phyloP scores from a whole-genome alignment of 2,113 vertebrate species.

The Bujurquina vittata region DNA sequence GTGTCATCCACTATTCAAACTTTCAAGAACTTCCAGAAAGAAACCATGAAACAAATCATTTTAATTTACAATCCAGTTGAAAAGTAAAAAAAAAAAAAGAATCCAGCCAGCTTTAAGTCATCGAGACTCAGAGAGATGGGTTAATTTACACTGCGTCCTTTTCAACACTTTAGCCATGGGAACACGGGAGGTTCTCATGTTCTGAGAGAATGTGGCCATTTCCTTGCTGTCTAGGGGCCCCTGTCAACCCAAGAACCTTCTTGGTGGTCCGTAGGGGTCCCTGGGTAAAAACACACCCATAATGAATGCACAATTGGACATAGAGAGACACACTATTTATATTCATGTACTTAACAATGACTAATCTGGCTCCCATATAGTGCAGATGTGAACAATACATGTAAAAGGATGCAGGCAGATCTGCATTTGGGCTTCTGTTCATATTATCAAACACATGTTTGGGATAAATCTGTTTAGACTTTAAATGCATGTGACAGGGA shows the following conservation, averaged over 20 bases:
- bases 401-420: neutral
- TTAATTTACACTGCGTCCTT: neutral
- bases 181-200: neutral
- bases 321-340: neutral
- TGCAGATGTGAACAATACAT: neutral
- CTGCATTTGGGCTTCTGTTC: neutral
- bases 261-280: slow-evolving; percentile 9
- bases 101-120: neutral
- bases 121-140: neutral
- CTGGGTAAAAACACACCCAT: slow-evolving; percentile 10
- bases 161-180: neutral
- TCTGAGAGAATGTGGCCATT: neutral
- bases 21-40: neutral
- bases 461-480: too few species aligned
- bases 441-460: neutral
- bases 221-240: neutral
- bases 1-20: neutral
- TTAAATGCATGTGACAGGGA: too few species aligned
- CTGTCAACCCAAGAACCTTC: slow-evolving; percentile 7
- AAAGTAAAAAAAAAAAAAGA: neutral
- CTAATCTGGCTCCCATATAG: neutral
- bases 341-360: neutral
- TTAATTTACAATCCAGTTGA: neutral
- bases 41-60: neutral
- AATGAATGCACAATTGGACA: slow-evolving; percentile 11